These are phyloP conservation scores for Orestias chungarensis DNA, from an alignment of 2,797 vertebrate species.

Conservation along the genomic window DNA sequence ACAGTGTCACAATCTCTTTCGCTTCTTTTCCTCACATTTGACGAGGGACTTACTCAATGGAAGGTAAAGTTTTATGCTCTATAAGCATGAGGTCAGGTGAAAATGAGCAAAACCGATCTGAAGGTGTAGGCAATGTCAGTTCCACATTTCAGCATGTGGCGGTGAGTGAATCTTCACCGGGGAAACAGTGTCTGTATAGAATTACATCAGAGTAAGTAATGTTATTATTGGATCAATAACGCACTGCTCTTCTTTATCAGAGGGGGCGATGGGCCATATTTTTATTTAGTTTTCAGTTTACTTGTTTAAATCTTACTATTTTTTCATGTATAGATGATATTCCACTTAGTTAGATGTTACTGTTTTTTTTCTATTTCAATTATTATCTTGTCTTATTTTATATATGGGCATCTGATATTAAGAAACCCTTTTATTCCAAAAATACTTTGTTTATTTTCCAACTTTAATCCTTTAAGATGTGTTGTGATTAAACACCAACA, in stretches of 20 bases:
- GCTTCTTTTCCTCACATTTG: background rate
- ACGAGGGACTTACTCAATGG: background rate
- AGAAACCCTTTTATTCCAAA: background rate
- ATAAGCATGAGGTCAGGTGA: too few relatives aligned
- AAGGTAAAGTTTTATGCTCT: background rate
- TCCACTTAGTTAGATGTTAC: background rate
- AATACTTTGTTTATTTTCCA: conserved; percentile 3
- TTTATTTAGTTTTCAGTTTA: background rate
- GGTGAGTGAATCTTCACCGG: background rate
- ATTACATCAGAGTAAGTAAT: background rate
- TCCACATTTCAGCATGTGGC: background rate
- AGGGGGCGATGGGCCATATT: background rate
- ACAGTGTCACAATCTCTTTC: background rate
- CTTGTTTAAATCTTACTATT: background rate
- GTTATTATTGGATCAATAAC: background rate
- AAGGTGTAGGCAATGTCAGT: background rate
- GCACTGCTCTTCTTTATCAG: background rate
- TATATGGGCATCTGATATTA: background rate
- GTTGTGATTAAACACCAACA: conserved; percentile 10
- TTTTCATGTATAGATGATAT: background rate
- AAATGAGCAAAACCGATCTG: too few relatives aligned
- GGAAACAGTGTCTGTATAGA: background rate
- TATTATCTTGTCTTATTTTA: background rate
- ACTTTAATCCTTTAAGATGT: conserved; percentile 13
- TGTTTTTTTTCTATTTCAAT: background rate